phyloP scores from a whole-genome alignment of 2,113 vertebrate species.

The Muscicapa adusta region DNA sequence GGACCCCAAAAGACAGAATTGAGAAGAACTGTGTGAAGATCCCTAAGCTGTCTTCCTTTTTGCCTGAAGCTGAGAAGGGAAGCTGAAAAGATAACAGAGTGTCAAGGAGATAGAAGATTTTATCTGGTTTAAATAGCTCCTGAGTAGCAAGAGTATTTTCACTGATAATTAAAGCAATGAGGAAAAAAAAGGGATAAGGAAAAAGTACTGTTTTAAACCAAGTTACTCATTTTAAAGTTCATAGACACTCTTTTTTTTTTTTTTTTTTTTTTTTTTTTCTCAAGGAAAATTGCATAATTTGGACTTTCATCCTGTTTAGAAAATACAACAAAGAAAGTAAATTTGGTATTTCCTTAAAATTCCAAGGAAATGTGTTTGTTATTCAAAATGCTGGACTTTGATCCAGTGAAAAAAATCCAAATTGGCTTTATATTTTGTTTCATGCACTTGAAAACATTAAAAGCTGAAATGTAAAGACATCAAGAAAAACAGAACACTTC shows the following conservation, averaged over 20 bases:
- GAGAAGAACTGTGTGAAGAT: background rate
- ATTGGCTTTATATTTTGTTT: background rate
- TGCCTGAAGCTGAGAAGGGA: background rate
- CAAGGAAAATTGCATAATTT: background rate
- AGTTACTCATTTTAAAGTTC: background rate
- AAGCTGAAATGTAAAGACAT: background rate
- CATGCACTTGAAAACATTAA: background rate
- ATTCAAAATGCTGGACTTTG: background rate
- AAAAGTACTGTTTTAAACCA: background rate
- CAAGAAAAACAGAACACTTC: background rate
- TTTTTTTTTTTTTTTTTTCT: background rate
- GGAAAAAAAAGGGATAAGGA: background rate
- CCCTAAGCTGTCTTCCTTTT: background rate
- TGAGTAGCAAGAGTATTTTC: background rate
- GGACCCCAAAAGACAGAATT: background rate
- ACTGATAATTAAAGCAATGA: background rate
- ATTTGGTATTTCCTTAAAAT: background rate
- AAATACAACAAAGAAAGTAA: background rate
- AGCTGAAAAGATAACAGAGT: background rate
- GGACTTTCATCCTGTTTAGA: background rate
- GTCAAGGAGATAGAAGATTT: background rate
- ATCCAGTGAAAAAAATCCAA: background rate
- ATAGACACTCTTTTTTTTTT: background rate
- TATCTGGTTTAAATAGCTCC: background rate
- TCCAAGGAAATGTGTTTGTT: background rate